Base-by-base conservation (phyloP, 2,113 vertebrate species). In the Oplegnathus fasciatus region DNA sequence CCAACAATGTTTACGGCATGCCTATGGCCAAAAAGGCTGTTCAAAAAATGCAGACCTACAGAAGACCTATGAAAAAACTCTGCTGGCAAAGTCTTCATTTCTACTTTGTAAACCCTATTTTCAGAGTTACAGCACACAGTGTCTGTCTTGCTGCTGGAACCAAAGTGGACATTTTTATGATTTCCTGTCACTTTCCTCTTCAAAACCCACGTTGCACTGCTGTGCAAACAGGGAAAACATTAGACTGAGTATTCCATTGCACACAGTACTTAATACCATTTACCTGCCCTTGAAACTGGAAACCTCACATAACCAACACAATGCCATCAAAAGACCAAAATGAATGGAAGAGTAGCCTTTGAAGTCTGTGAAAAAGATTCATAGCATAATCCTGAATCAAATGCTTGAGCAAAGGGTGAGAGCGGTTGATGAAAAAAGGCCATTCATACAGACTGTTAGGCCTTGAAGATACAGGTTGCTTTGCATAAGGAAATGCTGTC, bases 311-410 rank as follows among this genome's bases (percentile, higher is more conserved):
- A 82, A 76, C 58, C 58, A 67, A 73, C 78, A 80, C 58, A 88
- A 90, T 82, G 37, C 71, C 80, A 86, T 79, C 75, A 86, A 88
- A 88, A 80, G 82, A 73, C 55, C 52, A 17, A 69, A 85, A 70
- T 85, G 77, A 89, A 87, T 73, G 57, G n/a, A 75, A 57, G 46
- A 85, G 68, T 18, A 32, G 37, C 69, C 77, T 89, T 88, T 90
- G 80, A 91, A 88, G 88, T 80, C 73, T 55, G 52, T 74, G 72
- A 76, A 83, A 82, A 83, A 86, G 67, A 87, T 82, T 83, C 32
- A 9, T 20, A 42, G 81, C 24, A 50, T 85, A 80, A 86, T 75
- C 55, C 71, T 88, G 82, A 78, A 82, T 91, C 37, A 71, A 83
- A 84, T 74, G 57, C 48, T 78, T 42, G 61, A 67, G 70, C 66